Percentiles rank a stretch among this genome's conserved stretches.
Conservation (phyloP, 1,140 invertebrate genomes). For the Heliconius melpomene region DNA sequence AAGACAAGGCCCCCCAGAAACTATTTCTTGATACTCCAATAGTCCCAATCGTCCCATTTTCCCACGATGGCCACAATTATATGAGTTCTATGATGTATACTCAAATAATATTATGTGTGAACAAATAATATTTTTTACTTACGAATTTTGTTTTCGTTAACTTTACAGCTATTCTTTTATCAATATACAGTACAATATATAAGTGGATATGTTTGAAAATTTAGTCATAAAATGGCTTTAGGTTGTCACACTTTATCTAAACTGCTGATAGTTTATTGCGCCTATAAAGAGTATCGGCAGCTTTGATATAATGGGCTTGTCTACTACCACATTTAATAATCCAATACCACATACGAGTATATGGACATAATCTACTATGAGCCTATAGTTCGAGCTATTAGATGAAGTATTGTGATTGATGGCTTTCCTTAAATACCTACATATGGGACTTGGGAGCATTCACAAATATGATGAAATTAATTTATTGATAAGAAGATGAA, state of each 20-base stretch:
- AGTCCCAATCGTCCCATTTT: too few species aligned
- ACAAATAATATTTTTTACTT: neutral
- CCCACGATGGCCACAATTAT: too few species aligned
- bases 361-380: neutral
- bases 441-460: too few species aligned
- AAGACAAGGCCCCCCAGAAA: too few species aligned
- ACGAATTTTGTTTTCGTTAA: neutral
- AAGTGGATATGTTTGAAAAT: constrained; percentile 28
- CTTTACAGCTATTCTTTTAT: neutral
- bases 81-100: too few species aligned
- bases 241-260: constrained; percentile 37
- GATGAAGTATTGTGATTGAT: neutral
- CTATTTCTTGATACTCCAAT: too few species aligned
- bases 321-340: constrained; percentile 3
- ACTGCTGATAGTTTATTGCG: constrained; percentile 33
- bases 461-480: too few species aligned
- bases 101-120: too few species aligned
- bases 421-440: neutral
- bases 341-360: neutral
- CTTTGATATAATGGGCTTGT: constrained; percentile 25
- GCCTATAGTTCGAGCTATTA: neutral
- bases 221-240: constrained; percentile 37
- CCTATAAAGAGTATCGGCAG: constrained; percentile 33
- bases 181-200: neutral
- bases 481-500: too few species aligned